These are phyloP conservation scores for Silurus lanzhouensis DNA, from an alignment of 2,797 vertebrate genomes.

Conservation along the genomic window DNA sequence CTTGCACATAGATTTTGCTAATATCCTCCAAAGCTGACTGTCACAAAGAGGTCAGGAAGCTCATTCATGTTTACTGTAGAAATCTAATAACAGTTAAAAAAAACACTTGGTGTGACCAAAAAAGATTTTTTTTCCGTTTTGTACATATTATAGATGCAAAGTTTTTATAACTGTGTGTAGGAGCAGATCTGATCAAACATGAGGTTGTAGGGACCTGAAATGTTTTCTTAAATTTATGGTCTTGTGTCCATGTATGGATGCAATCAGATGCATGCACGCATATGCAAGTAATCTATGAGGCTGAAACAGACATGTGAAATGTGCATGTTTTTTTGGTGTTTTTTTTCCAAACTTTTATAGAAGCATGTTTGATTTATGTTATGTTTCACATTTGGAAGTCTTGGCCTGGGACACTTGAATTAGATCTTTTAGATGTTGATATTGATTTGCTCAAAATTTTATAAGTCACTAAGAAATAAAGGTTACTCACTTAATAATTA, in stretches of 20 bases:
- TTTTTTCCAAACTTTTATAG: background rate
- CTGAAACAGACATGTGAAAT: background rate
- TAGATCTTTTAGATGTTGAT: slow-evolving; percentile 20
- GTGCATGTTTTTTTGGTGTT: background rate
- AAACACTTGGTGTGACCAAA: background rate
- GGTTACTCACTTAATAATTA: slow-evolving; percentile 25
- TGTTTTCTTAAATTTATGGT: slow-evolving; percentile 22
- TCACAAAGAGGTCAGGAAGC: slow-evolving; percentile 32
- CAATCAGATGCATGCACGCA: background rate
- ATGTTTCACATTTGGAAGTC: background rate
- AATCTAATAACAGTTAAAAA: background rate
- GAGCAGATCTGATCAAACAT: slow-evolving; percentile 9
- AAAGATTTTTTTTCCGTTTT: background rate
- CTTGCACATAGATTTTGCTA: slow-evolving; percentile 42
- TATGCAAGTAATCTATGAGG: background rate
- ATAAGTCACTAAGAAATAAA: background rate
- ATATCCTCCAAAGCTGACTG: slow-evolving; percentile 15
- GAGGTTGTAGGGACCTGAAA: background rate
- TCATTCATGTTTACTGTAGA: slow-evolving; percentile 26
- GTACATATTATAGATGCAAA: slow-evolving; percentile 7
- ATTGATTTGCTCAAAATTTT: background rate
- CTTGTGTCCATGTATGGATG: slow-evolving; percentile 20
- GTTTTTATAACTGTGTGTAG: background rate
- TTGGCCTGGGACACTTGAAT: slow-evolving; percentile 21
- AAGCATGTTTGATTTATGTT: too few relatives aligned